Evolutionary conservation across 2,797 vertebrate species (phyloP), one percentile per base, ranked within the genome.

Genomic region (Enteromius treurensis): DNA sequence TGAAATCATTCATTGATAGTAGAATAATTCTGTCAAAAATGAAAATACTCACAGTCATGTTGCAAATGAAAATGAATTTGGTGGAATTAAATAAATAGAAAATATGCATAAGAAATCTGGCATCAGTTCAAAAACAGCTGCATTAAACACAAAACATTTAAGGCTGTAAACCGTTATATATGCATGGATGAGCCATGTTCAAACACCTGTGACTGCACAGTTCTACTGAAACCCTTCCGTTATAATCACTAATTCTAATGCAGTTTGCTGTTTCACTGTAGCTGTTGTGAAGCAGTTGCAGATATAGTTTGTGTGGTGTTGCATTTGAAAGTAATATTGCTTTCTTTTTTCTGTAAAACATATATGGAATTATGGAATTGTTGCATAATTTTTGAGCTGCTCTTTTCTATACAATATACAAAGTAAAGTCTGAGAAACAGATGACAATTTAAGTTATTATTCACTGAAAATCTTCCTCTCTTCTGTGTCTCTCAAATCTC

Each of bases 111-210:
- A 58, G 21, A 58, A 37, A 6, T 37, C 49, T 69, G 49, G 15
- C 65, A 79, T 69, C 32, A 13, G 5, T 69, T 51, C 14, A 55
- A 55, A 60, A 73, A 60, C 68, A 81, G 40, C 15, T 81, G 23
- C 26, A 17, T 21, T 29, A 47, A 65, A 34, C 34, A 47, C 11
- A 15, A 23, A 40, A 42, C 21, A 40, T 76, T 42, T 58, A 76
- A 76, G 34, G 13, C 34, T 76, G 51, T 60, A 60, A 76, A 55
- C n/a, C 11, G 5, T 75, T 55, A 14, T 55, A n/a, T 37, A 11
- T 64, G 76, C 9, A 47, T 47, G 58, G 37, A 47, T 64, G 58
- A 64, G 55, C 76, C 9, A 62, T 5, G 14, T 62, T 62, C 1
- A 40, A 32, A 60, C 42, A 65, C 77, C 19, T 34, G 42, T 47